Base-by-base conservation (phyloP, 2,888 invertebrate species). In the Lydus trimaculatus region DNA sequence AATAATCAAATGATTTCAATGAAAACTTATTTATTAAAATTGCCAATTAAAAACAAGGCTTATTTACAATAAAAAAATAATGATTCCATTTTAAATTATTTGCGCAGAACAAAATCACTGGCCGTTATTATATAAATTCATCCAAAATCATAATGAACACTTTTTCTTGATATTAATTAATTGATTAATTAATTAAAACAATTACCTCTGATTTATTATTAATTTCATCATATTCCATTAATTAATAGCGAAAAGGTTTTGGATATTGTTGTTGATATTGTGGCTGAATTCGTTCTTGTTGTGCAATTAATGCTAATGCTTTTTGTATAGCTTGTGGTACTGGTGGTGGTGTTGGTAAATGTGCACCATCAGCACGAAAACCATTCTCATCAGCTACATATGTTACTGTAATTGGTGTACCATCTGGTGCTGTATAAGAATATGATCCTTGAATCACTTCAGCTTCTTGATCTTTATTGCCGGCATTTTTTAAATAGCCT, bases 351-450 rank as follows among this genome's bases (percentile, higher is more conserved):
- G 92, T 92, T 52, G 94, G 94, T 75, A 94, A 84, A 83, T 94
- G 94, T 56, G 92, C 92, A 63, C 94, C 94, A 77, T 89, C 89
- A 13, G 93, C 91, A 79, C 91, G 89, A 85, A 92, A 94, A 67
- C 93, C 94, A 81, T 91, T 91, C 85, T 93, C 93, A 82, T 94
- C 93, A 23, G 93, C 93, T 20, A 92, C 87, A 77, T 93, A 93
- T 43, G 87, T 90, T 63, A 89, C 87, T 61, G 88, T 87, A 70
- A 89, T 89, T 39, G 87, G 83, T 13, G 88, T 84, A 65, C 89
- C 89, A 78, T 89, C 89, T 15, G 89, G 89, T 31, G 87, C 88
- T n/a, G 88, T 88, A 79, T 89, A 89, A 17, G 66, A 70, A 60
- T 66, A 73, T 36, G 91, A 91, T 58, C 94, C 94, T 82, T 92